These are phyloP conservation scores for Colius striatus DNA, from an alignment of 2,113 vertebrate genomes.

Conservation along the genomic window DNA sequence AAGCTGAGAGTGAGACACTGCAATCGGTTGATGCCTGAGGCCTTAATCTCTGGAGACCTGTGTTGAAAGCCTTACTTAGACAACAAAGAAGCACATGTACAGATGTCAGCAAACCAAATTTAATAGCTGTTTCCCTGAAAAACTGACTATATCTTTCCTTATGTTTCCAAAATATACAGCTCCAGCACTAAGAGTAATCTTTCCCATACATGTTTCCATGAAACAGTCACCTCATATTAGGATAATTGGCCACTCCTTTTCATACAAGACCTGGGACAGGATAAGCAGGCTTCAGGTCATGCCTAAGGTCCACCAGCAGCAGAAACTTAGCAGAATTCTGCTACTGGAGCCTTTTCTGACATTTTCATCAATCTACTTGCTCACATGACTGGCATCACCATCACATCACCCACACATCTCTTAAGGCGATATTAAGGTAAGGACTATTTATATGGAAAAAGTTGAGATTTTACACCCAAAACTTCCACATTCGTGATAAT, in stretches of 20 bases:
- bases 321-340: neutral
- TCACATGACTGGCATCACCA: neutral
- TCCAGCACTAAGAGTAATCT: neutral
- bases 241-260: neutral
- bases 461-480: neutral
- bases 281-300: neutral
- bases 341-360: neutral
- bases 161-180: neutral
- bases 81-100: neutral
- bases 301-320: neutral
- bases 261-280: neutral
- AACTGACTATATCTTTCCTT: neutral
- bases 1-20: neutral
- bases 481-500: neutral
- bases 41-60: neutral
- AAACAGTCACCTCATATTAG: neutral
- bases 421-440: neutral
- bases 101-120: neutral
- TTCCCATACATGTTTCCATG: neutral
- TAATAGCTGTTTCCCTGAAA: neutral
- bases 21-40: conserved; percentile 6
- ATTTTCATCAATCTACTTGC: neutral
- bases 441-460: neutral
- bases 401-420: neutral
- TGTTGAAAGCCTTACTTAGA: conserved; percentile 12